Conservation (phyloP, 2,888 invertebrate genomes). For the Meteorus cinctellus region DNA sequence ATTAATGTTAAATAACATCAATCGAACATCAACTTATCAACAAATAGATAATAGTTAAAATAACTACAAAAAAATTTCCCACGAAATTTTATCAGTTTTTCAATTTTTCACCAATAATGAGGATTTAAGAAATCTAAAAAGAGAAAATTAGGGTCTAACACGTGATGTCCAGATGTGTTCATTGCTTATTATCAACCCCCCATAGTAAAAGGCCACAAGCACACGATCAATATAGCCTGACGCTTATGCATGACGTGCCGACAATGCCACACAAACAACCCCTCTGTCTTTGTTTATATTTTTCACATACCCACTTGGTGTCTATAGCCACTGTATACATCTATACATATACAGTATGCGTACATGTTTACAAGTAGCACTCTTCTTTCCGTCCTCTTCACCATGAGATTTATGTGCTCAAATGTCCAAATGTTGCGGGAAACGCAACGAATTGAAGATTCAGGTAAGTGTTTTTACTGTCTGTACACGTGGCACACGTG, state of each 20-base stretch:
- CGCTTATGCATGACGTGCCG: constrained; percentile 11
- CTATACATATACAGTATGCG: constrained; percentile 7
- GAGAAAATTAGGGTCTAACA: constrained; percentile 42
- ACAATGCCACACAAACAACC: constrained; percentile 9
- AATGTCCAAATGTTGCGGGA: constrained; percentile 19
- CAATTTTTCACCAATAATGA: not conserved
- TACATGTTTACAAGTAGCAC: constrained; percentile 13
- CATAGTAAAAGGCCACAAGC: constrained; percentile 13
- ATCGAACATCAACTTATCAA: too few relatives aligned
- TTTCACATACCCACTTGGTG: constrained; percentile 28
- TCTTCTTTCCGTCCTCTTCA: constrained; percentile 11
- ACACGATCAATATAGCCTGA: constrained; percentile 24
- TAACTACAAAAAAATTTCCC: too few relatives aligned
- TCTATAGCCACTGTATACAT: constrained; percentile 10
- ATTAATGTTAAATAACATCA: too few relatives aligned
- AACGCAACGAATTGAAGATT: constrained; percentile 33
- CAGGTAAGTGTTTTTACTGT: constrained; percentile 14
- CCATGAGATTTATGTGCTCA: constrained; percentile 18
- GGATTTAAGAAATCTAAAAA: not conserved
- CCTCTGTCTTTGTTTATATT: constrained; percentile 1
- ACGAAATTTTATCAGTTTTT: too few relatives aligned
- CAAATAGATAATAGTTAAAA: too few relatives aligned
- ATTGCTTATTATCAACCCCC: constrained; percentile 28
- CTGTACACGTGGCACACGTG: constrained; percentile 11
- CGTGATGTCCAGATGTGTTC: constrained; percentile 56